Conservation (phyloP, 2,113 vertebrate genomes). For the Chroicocephalus ridibundus region DNA sequence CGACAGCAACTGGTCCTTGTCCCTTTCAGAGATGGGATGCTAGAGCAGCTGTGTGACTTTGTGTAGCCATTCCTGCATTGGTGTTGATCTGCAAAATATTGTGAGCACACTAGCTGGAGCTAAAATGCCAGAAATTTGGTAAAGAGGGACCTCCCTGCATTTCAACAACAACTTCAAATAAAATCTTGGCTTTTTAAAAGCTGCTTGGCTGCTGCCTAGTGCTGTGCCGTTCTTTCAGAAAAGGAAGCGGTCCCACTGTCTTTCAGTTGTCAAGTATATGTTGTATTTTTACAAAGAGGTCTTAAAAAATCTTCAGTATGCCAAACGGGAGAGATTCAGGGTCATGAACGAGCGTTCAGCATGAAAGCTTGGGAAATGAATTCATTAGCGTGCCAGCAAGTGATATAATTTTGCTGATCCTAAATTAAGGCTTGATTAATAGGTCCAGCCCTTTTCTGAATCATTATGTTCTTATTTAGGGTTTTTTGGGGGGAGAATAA, state of each 20-base stretch:
- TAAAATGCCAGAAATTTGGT: neutral
- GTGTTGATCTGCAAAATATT: conserved; percentile 46
- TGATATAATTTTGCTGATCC: neutral
- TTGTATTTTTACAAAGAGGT: neutral
- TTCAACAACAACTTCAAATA: neutral
- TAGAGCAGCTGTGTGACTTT: neutral
- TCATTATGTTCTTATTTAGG: neutral
- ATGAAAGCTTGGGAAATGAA: neutral
- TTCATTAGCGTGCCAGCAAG: neutral
- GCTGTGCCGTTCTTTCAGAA: neutral
- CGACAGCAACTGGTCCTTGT: neutral
- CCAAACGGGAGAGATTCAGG: neutral
- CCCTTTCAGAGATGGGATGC: neutral
- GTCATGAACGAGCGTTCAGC: neutral
- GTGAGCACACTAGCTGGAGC: neutral
- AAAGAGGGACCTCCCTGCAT: conserved; percentile 33
- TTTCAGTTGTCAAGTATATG: neutral
- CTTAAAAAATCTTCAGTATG: neutral
- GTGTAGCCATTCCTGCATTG: neutral
- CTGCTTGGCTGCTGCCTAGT: conserved; percentile 1
- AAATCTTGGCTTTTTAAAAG: neutral
- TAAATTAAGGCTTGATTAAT: neutral
- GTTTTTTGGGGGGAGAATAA: neutral
- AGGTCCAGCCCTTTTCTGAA: neutral
- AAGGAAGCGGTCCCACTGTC: neutral